Evolutionary conservation across 2,113 vertebrate genomes (phyloP).

Genomic region (Misgurnus mizolepis): DNA sequence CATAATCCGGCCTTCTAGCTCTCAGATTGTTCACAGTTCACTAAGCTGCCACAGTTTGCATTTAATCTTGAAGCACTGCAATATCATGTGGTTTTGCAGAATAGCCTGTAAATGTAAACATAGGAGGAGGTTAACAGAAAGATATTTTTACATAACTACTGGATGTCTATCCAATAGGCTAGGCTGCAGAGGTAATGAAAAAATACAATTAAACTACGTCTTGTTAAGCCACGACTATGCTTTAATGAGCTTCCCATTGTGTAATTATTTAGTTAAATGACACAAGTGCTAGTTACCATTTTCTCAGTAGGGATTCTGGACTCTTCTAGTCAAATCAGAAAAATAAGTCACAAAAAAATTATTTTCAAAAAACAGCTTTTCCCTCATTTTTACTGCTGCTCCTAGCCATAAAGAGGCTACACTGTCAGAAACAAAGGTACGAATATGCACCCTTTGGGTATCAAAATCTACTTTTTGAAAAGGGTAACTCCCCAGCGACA

Average conservation of each 20-base stretch:
- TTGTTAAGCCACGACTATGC: too few species aligned
- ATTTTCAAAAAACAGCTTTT: constrained; percentile 4
- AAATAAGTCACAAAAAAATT: too few species aligned
- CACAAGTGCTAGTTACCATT: too few species aligned
- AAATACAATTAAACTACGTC: neutral
- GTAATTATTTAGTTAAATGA: too few species aligned
- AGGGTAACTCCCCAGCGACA: too few species aligned
- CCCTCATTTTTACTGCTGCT: constrained; percentile 9
- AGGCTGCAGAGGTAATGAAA: neutral
- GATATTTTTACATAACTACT: constrained; percentile 2
- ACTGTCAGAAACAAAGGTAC: too few species aligned
- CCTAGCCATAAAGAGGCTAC: constrained; percentile 13
- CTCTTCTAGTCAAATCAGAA: too few species aligned
- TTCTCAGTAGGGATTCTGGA: too few species aligned
- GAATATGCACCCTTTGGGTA: too few species aligned
- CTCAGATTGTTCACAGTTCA: neutral
- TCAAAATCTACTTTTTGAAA: too few species aligned
- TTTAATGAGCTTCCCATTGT: too few species aligned
- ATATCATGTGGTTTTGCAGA: neutral
- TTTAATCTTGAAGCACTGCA: constrained; percentile 25
- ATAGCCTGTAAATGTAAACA: neutral
- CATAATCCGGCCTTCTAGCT: neutral
- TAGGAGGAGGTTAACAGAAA: neutral
- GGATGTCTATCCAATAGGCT: neutral
- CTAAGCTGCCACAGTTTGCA: neutral